Percentiles rank a stretch among this genome's conserved stretches.
These are phyloP conservation scores for Actinemys pallida DNA, from an alignment of 2,113 vertebrate genomes.

Conservation along the genomic window DNA sequence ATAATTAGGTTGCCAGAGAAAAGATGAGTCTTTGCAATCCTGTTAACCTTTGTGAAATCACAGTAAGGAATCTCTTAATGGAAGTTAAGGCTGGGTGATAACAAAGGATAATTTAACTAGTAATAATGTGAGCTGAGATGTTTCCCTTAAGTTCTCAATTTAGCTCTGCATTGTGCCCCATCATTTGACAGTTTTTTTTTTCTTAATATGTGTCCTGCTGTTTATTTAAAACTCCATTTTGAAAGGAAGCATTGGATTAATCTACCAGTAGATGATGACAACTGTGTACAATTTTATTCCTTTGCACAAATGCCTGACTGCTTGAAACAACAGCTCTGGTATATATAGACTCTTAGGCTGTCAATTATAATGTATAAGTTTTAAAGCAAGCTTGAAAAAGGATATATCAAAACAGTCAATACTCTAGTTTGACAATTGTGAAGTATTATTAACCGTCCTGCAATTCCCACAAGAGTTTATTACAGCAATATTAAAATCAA, in stretches of 20 bases:
- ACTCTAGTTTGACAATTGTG: fast-evolving
- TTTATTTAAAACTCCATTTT: fast-evolving
- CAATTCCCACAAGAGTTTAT: not conserved
- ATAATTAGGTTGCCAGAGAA: constrained; percentile 10
- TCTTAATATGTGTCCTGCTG: fast-evolving
- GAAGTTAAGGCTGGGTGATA: not conserved
- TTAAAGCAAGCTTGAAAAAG: not conserved
- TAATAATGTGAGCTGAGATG: not conserved
- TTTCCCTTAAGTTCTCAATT: not conserved
- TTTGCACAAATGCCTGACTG: fast-evolving
- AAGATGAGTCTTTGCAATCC: constrained; percentile 43
- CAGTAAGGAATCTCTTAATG: constrained; percentile 1
- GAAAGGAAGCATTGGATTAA: not conserved
- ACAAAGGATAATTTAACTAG: not conserved
- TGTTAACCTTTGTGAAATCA: not conserved
- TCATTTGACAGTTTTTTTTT: not conserved
- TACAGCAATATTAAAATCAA: not conserved
- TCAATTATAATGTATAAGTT: not conserved
- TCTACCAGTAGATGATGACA: not conserved
- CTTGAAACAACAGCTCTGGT: not conserved
- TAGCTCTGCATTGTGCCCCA: not conserved
- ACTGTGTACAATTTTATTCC: not conserved
- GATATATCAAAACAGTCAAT: fast-evolving
- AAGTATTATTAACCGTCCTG: not conserved
- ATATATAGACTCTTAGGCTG: not conserved